These are phyloP conservation scores for Sinella curviseta DNA, from an alignment of 1,140 invertebrate species.

Conservation along the genomic window DNA sequence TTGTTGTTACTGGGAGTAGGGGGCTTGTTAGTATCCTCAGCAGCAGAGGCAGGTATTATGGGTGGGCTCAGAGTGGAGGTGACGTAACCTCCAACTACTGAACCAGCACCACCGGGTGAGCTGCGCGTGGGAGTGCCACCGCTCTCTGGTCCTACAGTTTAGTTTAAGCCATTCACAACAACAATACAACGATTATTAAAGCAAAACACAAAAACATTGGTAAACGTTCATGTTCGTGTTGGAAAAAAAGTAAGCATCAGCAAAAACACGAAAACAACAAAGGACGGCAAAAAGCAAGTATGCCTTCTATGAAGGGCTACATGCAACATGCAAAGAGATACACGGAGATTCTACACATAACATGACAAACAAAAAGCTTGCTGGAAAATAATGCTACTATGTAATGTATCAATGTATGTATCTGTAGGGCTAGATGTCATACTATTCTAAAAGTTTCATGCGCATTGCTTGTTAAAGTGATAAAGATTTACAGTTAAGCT, in stretches of 20 bases:
- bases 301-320: too few species aligned
- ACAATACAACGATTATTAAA: background rate
- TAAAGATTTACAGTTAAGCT: background rate
- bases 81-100: background rate
- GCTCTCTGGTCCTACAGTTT: constrained; percentile 6
- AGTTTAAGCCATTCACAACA: constrained; percentile 21
- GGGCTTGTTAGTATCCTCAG: constrained; percentile 20
- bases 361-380: too few species aligned
- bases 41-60: background rate
- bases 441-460: background rate
- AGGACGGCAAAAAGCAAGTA: too few species aligned
- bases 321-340: too few species aligned
- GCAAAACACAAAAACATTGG: too few species aligned
- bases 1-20: constrained; percentile 20
- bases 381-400: background rate
- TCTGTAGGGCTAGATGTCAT: background rate
- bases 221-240: too few species aligned
- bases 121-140: background rate
- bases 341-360: too few species aligned
- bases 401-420: background rate
- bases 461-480: too few species aligned
- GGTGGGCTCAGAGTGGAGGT: constrained; percentile 20
- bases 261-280: too few species aligned
- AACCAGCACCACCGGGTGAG: background rate
- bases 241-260: background rate